These are phyloP conservation scores for Lycia hirtaria DNA, from an alignment of 2,888 invertebrate species.

Conservation along the genomic window DNA sequence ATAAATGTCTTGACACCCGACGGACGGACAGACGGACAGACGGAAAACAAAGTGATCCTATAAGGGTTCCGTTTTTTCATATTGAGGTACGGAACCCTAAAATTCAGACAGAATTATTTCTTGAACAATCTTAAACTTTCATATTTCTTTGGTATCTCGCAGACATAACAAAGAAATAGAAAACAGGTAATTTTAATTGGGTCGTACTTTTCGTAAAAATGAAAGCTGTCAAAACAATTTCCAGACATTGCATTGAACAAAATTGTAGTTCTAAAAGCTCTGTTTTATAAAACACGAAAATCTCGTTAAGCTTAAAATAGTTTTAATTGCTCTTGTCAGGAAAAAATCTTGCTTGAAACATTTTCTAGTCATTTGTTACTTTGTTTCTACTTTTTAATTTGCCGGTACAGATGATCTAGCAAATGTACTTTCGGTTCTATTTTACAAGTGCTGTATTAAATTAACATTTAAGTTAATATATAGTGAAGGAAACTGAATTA, in stretches of 20 bases:
- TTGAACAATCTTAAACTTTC: no score
- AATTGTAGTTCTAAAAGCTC: not conserved
- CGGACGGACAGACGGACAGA: no score
- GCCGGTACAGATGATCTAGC: not conserved
- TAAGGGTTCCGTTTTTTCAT: no score
- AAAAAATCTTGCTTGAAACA: constrained; percentile 8
- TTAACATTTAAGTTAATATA: not conserved
- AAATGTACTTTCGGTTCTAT: constrained; percentile 12
- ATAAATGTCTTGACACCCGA: no score
- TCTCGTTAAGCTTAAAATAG: constrained; percentile 20
- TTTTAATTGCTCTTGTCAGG: constrained; percentile 9
- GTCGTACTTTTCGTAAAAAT: not conserved
- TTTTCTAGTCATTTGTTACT: constrained; percentile 2
- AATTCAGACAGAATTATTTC: no score
- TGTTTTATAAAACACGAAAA: constrained; percentile 14
- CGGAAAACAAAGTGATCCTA: no score
- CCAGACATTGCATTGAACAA: not conserved
- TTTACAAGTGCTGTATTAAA: not conserved
- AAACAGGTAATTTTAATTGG: not conserved
- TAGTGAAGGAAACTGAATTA: no score
- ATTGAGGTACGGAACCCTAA: no score
- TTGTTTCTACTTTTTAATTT: not conserved
- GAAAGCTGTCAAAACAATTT: not conserved
- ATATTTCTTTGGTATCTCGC: not conserved
- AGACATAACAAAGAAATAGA: not conserved